phyloP scores from a whole-genome alignment of 1,140 invertebrate genomes.

The Heliconius nattereri region DNA sequence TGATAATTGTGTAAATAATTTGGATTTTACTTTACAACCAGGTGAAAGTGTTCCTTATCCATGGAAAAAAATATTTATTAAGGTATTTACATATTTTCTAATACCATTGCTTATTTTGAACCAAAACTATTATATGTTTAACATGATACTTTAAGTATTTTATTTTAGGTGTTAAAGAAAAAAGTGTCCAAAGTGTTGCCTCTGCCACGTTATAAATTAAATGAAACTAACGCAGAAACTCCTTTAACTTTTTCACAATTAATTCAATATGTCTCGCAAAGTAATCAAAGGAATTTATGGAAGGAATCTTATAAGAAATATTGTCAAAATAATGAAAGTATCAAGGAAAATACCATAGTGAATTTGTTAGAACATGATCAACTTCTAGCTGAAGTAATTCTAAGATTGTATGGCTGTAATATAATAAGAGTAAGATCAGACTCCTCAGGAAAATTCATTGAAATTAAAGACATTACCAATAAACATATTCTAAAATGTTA shows the following conservation, averaged over 20 bases:
- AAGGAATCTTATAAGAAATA: constrained; percentile 91
- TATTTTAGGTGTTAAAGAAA: constrained; percentile 84
- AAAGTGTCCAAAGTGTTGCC: constrained; percentile 86
- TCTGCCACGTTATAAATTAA: constrained; percentile 84
- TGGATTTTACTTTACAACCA: constrained; percentile 75
- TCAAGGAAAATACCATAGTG: constrained; percentile 74
- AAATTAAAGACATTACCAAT: constrained; percentile 77
- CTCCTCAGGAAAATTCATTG: constrained; percentile 59
- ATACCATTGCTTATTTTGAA: not conserved
- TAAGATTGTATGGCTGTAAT: constrained; percentile 87
- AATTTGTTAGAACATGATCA: constrained; percentile 82
- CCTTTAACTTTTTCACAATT: constrained; percentile 89
- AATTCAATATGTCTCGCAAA: constrained; percentile 89
- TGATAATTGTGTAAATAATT: constrained; percentile 81
- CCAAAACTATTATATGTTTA: constrained; percentile 12
- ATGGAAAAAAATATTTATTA: constrained; percentile 84
- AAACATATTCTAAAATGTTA: constrained; percentile 80
- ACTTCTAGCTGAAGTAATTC: constrained; percentile 86
- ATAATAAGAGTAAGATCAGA: constrained; percentile 84
- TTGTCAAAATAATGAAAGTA: constrained; percentile 79
- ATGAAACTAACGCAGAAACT: constrained; percentile 80
- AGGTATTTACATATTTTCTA: constrained; percentile 69
- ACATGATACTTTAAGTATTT: constrained; percentile 31
- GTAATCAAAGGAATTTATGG: constrained; percentile 92
- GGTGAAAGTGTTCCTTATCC: constrained; percentile 82